Evolutionary conservation across 2,888 invertebrate genomes (phyloP).

Genomic region (Xestia ashworthii): DNA sequence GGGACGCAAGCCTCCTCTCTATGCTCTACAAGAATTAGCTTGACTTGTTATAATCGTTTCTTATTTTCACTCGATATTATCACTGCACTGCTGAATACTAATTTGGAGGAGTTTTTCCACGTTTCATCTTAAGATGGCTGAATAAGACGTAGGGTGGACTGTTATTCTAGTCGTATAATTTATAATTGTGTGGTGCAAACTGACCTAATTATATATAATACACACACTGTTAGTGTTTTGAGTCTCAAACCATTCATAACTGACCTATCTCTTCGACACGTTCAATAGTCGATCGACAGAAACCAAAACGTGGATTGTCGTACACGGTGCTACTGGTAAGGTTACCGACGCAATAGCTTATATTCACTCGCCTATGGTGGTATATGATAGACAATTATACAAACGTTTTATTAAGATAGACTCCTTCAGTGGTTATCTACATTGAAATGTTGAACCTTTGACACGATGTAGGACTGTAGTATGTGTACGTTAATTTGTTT

Average conservation of each 20-base stretch:
- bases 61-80: background rate
- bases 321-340: slow-evolving; percentile 81
- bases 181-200: background rate
- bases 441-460: background rate
- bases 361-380: slow-evolving; percentile 28
- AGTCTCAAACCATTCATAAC: background rate
- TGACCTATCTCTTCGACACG: slow-evolving; percentile 67
- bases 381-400: slow-evolving; percentile 23
- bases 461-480: background rate
- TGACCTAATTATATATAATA: background rate
- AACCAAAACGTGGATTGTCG: slow-evolving; percentile 71
- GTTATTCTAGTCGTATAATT: background rate
- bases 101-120: background rate
- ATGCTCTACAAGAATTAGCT: background rate
- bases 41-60: background rate
- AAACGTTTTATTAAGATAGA: slow-evolving; percentile 21
- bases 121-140: background rate
- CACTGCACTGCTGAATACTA: background rate
- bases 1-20: background rate
- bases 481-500: background rate
- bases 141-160: background rate
- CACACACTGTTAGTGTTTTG: background rate
- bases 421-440: background rate
- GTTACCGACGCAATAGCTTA: slow-evolving; percentile 75
- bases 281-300: slow-evolving; percentile 39